Evolutionary conservation across 2,797 vertebrate genomes (phyloP).

Genomic region (Chloroceryle amazona): DNA sequence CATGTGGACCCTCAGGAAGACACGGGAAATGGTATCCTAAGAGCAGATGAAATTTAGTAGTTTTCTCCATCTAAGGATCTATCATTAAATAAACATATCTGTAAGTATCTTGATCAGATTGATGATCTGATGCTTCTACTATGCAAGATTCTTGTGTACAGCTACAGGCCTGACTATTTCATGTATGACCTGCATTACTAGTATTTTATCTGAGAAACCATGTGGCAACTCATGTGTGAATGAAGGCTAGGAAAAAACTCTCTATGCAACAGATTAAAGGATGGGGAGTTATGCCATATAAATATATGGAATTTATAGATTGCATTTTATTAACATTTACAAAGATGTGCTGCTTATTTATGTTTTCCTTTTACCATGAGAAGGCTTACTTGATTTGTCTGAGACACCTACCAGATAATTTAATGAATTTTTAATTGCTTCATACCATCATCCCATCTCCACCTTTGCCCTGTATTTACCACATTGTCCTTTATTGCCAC

Average conservation of each 20-base stretch:
- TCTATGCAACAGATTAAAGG: not conserved
- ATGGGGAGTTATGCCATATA: not conserved
- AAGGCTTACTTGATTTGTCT: not conserved
- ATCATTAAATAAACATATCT: not conserved
- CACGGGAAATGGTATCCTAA: rapidly evolving
- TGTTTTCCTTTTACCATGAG: not conserved
- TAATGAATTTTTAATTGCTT: not conserved
- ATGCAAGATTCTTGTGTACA: not conserved
- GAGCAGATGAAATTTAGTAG: not conserved
- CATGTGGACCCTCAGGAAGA: not conserved
- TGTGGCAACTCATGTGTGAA: not conserved
- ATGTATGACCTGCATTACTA: not conserved
- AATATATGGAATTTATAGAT: not conserved
- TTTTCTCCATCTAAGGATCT: not conserved
- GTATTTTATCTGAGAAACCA: not conserved
- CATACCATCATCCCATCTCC: not conserved
- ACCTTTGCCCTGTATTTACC: not conserved
- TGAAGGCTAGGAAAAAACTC: not conserved
- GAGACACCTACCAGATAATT: not conserved
- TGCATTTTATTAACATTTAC: not conserved
- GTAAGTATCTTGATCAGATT: not conserved
- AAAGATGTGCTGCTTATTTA: not conserved
- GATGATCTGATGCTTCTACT: not conserved
- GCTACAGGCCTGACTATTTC: not conserved
- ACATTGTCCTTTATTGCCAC: not conserved